Evolutionary conservation across 1,140 invertebrate species (phyloP).

Genomic region (Drosophila persimilis): DNA sequence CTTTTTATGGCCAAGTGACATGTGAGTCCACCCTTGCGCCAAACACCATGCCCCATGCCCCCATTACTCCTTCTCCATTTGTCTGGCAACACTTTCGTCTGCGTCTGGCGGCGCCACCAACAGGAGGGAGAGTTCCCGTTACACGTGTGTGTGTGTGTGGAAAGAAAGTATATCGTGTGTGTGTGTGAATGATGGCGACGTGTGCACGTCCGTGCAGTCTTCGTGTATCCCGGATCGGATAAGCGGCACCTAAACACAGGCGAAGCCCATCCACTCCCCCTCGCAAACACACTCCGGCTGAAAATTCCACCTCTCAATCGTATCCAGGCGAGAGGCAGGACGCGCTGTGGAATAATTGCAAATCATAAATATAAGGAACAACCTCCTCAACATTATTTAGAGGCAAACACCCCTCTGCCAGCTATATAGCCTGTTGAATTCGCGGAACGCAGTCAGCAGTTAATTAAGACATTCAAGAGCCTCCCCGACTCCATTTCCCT

Average conservation of each 20-base stretch:
- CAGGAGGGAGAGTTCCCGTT: constrained; percentile 4
- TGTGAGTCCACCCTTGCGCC: constrained; percentile 15
- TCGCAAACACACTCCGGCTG: no score
- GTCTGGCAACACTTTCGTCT: constrained; percentile 76
- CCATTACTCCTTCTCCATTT: constrained; percentile 36
- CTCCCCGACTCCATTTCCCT: constrained; percentile 2
- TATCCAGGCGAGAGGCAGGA: no score
- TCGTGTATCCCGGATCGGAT: constrained; percentile 37
- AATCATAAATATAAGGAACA: no score
- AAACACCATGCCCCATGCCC: background rate
- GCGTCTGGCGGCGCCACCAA: constrained; percentile 56
- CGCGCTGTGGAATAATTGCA: no score
- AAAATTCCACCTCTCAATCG: background rate
- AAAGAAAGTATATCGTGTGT: background rate
- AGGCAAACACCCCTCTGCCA: background rate
- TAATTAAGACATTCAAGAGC: constrained; percentile 74
- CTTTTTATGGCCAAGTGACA: constrained; percentile 77
- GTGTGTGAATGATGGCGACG: constrained; percentile 1
- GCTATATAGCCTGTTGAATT: constrained; percentile 40
- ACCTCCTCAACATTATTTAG: no score
- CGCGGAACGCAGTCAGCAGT: constrained; percentile 67
- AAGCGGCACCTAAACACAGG: constrained; percentile 15
- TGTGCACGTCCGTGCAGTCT: constrained; percentile 32
- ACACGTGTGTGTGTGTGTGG: background rate
- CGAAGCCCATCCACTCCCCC: no score